Evolutionary conservation across 1,140 invertebrate species (phyloP), one percentile per base, ranked within the genome.

Genomic region (Drosophila aff.): DNA sequence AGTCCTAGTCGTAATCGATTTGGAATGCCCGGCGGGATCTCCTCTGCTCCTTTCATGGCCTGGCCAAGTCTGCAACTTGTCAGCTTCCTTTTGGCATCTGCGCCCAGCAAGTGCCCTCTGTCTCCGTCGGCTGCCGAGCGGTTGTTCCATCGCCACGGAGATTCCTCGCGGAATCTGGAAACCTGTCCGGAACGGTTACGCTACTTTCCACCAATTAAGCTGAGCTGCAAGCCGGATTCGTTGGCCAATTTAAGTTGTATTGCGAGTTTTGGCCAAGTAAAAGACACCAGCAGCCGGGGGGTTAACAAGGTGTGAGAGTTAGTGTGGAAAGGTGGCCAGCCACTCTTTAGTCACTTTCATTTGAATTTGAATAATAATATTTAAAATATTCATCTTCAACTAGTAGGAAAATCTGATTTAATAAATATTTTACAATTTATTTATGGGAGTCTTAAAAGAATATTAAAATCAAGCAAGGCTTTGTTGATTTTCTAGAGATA

Each of bases 41-140:
- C 36, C 50, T 46, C 23, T 66, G 76, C 76, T 89, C 63, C 83
- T 87, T 89, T 63, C 64, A 66, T 60, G 62, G 38, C n/a, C 31
- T 13, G 73, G 38, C 52, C 52, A 38, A 15, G 21, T 68, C 69
- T 63, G 62, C 73, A 81, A 89, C 80, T 83, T 81, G 79, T 83
- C 78, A 90, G 86, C 86, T 90, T 90, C 86, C 86, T 91, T 86
- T 86, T 86, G 86, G 86, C 76, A 77, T 65, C 63, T 66, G 62
- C 47, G 49, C 69, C 43, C 85, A 90, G 86, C 81, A 89, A 89
- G 86, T 90, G 79, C 71, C 74, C 72, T 87, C 84, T 84, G 76
- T 89, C 40, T 66, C 44, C 73, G 44, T 26, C 38, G 59, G 71
- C 71, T 76, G 71, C 46, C 28, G 33, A 66, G 75, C 64, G 28